A percentile compares a stretch with the other conserved stretches of the same genome.
These are phyloP conservation scores for Chloroclysta siterata DNA, from an alignment of 2,888 invertebrate species.

Conservation along the genomic window DNA sequence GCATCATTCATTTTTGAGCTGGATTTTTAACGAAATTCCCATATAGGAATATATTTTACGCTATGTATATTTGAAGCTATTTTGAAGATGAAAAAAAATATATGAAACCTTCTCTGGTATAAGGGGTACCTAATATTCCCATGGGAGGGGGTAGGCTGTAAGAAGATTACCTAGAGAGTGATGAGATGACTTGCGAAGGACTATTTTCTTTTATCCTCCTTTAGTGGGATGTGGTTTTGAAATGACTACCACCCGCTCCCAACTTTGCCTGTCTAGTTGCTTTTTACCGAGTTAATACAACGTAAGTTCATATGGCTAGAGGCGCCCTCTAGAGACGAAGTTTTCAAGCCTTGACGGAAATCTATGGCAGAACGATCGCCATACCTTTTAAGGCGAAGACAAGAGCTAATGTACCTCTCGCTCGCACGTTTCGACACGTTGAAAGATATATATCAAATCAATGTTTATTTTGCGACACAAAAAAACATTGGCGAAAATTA, in stretches of 20 bases:
- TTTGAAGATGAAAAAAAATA: conserved; percentile 55
- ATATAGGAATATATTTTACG: neutral
- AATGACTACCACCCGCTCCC: neutral
- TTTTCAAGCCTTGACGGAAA: too few relatives aligned
- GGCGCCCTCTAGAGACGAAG: too few relatives aligned
- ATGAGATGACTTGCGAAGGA: conserved; percentile 50
- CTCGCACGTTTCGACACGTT: too few relatives aligned
- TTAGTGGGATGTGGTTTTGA: neutral
- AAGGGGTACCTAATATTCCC: conserved; percentile 57
- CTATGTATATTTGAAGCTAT: neutral
- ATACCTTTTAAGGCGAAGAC: too few relatives aligned
- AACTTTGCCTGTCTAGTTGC: neutral
- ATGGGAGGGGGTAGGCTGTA: conserved; percentile 56
- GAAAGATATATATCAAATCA: too few relatives aligned
- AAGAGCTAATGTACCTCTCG: too few relatives aligned
- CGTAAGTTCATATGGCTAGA: too few relatives aligned
- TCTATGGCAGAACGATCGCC: too few relatives aligned
- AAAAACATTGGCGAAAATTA: too few relatives aligned
- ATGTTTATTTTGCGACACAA: too few relatives aligned
- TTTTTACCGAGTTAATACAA: too few relatives aligned
- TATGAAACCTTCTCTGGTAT: conserved; percentile 26
- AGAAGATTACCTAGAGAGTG: conserved; percentile 80
- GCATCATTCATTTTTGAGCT: too few relatives aligned
- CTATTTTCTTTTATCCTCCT: conserved; percentile 18
- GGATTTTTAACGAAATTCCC: neutral